Percentiles rank a stretch among this genome's conserved stretches.
Evolutionary conservation across 2,113 vertebrate genomes (phyloP).

Genomic region (Synodontis membranacea): DNA sequence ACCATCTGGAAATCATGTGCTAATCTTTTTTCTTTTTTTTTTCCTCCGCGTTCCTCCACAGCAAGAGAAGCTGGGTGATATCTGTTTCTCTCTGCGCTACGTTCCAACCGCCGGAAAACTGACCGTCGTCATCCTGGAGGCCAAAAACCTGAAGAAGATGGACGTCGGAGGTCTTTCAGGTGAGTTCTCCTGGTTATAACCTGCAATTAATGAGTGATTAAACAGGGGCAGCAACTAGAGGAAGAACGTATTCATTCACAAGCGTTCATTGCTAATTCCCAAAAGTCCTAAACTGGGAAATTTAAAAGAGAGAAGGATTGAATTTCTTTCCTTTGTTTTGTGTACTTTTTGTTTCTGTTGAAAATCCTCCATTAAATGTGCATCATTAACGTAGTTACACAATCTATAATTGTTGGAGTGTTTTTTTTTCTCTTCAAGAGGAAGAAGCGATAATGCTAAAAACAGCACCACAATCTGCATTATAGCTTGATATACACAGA

Average conservation of each 20-base stretch:
- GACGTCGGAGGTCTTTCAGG: conserved; percentile 97
- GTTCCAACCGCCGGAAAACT: conserved; percentile 95
- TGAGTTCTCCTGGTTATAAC: conserved; percentile 60
- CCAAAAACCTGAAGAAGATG: conserved; percentile 99
- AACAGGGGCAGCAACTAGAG: neutral
- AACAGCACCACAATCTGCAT: neutral
- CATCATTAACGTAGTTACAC: neutral
- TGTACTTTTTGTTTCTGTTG: neutral
- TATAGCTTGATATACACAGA: neutral
- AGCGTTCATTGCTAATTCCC: neutral
- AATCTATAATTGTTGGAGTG: neutral
- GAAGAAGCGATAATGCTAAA: neutral
- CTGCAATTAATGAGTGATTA: neutral
- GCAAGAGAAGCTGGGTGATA: conserved; percentile 99
- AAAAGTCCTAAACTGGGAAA: neutral
- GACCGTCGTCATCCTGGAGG: conserved; percentile 95
- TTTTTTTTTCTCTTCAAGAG: neutral
- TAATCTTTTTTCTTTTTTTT: neutral
- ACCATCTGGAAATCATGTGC: neutral
- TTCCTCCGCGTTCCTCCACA: conserved; percentile 63
- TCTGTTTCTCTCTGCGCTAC: conserved; percentile 97
- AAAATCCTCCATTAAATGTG: neutral
- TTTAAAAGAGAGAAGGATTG: neutral
- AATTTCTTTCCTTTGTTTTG: neutral
- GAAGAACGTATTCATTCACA: neutral